Evolutionary conservation across 2,888 invertebrate species (phyloP).

Genomic region (Deilephila porcellus): DNA sequence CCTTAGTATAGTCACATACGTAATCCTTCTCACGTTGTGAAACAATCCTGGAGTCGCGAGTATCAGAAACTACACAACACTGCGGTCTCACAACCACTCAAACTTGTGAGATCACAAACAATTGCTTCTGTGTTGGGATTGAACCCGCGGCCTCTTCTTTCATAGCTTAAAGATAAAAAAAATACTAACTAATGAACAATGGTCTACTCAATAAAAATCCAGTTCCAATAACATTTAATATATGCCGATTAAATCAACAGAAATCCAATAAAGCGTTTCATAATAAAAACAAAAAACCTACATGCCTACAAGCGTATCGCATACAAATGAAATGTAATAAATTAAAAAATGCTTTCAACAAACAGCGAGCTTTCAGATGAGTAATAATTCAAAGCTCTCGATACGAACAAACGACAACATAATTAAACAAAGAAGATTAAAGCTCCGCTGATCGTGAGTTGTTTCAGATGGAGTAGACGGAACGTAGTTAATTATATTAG

Average conservation of each 20-base stretch:
- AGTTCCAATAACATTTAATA: no score
- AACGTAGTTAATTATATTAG: background rate
- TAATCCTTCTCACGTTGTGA: no score
- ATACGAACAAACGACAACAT: slow-evolving; percentile 15
- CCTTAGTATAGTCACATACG: no score
- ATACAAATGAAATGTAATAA: background rate
- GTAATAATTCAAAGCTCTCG: background rate
- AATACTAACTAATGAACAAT: no score
- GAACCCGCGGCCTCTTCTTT: no score
- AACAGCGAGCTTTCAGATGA: background rate
- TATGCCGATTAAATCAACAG: background rate
- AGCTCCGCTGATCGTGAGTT: background rate
- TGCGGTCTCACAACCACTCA: no score
- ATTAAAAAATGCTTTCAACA: background rate
- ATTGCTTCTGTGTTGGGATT: no score
- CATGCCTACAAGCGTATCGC: background rate
- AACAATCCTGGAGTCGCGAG: no score
- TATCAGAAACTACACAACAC: no score
- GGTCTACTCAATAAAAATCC: no score
- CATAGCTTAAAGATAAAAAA: no score
- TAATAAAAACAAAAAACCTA: background rate
- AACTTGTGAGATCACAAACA: no score
- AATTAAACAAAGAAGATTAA: slow-evolving; percentile 4
- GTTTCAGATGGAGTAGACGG: background rate
- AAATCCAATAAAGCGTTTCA: background rate